These are phyloP conservation scores for Brenthis hecate DNA, from an alignment of 2,888 invertebrate genomes.

Conservation along the genomic window DNA sequence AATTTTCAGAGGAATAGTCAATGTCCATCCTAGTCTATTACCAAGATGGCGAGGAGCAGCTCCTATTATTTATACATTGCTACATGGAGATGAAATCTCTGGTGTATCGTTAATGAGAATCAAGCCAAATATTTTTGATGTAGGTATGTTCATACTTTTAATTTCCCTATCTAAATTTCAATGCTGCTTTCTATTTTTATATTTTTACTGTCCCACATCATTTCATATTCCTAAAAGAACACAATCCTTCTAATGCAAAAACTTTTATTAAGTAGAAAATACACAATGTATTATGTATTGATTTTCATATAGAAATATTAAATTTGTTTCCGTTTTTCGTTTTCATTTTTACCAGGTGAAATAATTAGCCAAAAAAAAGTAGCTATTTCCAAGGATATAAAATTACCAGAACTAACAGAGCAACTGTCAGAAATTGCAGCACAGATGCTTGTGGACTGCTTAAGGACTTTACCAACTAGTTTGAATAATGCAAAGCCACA, in stretches of 20 bases:
- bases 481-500: slow-evolving; percentile 84
- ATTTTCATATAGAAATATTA: too few relatives aligned
- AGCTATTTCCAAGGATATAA: slow-evolving; percentile 80
- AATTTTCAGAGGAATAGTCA: slow-evolving; percentile 91
- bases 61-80: slow-evolving; percentile 92
- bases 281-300: too few relatives aligned
- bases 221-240: too few relatives aligned
- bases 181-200: too few relatives aligned
- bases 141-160: slow-evolving; percentile 77
- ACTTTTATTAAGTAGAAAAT: too few relatives aligned
- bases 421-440: slow-evolving; percentile 87
- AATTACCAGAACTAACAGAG: slow-evolving; percentile 84
- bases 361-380: slow-evolving; percentile 83
- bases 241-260: too few relatives aligned
- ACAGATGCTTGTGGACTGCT: slow-evolving; percentile 83
- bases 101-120: slow-evolving; percentile 95
- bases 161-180: neutral
- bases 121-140: slow-evolving; percentile 90
- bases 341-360: slow-evolving; percentile 66
- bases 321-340: too few relatives aligned
- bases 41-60: slow-evolving; percentile 97
- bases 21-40: slow-evolving; percentile 95
- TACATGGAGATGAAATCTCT: slow-evolving; percentile 90
- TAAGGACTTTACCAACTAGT: slow-evolving; percentile 83
- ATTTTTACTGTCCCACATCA: too few relatives aligned